Percentiles rank a stretch among this genome's conserved stretches.
These are phyloP conservation scores for Hirtodrosophila confusa DNA, from an alignment of 2,888 invertebrate species.

Conservation along the genomic window DNA sequence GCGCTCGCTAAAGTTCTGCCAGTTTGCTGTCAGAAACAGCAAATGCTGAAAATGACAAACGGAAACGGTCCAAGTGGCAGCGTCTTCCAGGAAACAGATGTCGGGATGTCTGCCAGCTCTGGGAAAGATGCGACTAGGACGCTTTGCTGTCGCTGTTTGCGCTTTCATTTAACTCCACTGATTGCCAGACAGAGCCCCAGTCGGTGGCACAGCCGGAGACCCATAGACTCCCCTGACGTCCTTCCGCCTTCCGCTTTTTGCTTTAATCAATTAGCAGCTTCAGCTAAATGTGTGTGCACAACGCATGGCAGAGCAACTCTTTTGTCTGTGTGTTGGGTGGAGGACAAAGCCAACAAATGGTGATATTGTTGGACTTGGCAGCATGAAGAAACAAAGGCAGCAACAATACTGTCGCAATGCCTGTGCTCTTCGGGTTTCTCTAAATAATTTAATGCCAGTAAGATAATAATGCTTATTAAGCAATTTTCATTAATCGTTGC, in stretches of 20 bases:
- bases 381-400: conserved; percentile 9
- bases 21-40: conserved; percentile 70
- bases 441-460: conserved; percentile 74
- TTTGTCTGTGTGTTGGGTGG: conserved; percentile 33
- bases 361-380: conserved; percentile 47
- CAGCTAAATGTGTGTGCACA: conserved; percentile 26
- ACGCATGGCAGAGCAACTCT: conserved; percentile 41
- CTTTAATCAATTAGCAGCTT: conserved; percentile 61
- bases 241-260: background rate
- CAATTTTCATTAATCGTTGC: conserved; percentile 78
- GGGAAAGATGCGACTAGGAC: conserved; percentile 18
- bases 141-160: conserved; percentile 35
- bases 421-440: conserved; percentile 44
- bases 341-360: conserved; percentile 53
- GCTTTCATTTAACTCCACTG: conserved; percentile 45
- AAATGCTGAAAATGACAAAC: conserved; percentile 70
- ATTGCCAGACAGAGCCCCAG: conserved; percentile 29
- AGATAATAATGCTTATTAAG: conserved; percentile 80
- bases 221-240: conserved; percentile 11
- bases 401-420: conserved; percentile 34
- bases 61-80: conserved; percentile 56
- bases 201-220: background rate
- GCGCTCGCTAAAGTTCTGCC: conserved; percentile 64
- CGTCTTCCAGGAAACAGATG: conserved; percentile 48
- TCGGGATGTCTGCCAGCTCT: conserved; percentile 35